Base-by-base conservation (phyloP, 2,113 vertebrate genomes). In the Polypterus bichir region DNA sequence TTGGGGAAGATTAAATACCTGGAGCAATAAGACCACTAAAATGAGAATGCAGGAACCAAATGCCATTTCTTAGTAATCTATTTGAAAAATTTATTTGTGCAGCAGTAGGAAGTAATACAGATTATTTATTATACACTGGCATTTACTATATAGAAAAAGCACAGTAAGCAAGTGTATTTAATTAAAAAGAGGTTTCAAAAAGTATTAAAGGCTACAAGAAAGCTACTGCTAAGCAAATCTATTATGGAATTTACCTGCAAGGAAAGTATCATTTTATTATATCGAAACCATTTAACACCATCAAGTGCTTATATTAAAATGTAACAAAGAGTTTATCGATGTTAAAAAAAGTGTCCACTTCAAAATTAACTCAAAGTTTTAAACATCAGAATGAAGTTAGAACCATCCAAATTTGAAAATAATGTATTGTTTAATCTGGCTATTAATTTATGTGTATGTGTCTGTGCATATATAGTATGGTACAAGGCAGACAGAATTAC, bases 41-140 rank as follows among this genome's bases (percentile, higher is more conserved):
- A 58, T 58, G 27, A 45, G 44, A 5, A 4, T 8, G 46, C 27
- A 45, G 56, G 56, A 58, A 44, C 44, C 5, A 44, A 58, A 44
- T 7, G 56, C 44, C n/a, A 58, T 58, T 58, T 58, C 56, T 58
- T 9, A 58, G 56, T 58, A 58, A 58, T 58, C 56, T 58, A 58
- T 58, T 58, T 58, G 44, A 58, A 58, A 58, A 58, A 58, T 46
- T 5, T 58, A 58, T 58, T 58, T 58, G 56, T 44, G 44, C 44
- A 44, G 6, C n/a, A 44, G 8, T 27, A 45, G 5, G 56, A 58
- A 58, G 56, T 58, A 58, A 58, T 45, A 58, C 44, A 58, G 56
- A 58, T 58, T 58, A 58, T 58, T 58, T 58, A 58, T 58, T 58
- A 58, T 58, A 44, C 5, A 9, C 3, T 58, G 56, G 56, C 56